These are phyloP conservation scores for Papilio protenor DNA, from an alignment of 2,888 invertebrate genomes.

Conservation along the genomic window DNA sequence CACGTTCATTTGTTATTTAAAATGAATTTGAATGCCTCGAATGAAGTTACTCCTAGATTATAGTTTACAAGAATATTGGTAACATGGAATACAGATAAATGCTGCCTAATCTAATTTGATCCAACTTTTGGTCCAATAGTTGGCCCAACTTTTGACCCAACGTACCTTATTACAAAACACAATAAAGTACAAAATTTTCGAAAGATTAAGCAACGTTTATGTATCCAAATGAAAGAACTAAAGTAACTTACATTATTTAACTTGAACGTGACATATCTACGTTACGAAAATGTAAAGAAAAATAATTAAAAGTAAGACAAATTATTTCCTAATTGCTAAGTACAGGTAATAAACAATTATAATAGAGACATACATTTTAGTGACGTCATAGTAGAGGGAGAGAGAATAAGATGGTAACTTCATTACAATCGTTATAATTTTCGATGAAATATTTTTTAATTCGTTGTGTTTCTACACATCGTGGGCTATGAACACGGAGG, in stretches of 20 bases:
- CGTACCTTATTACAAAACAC: neutral
- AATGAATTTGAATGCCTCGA: slow-evolving; percentile 50
- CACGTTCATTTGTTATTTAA: slow-evolving; percentile 49
- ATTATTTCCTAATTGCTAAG: slow-evolving; percentile 28
- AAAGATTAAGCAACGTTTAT: slow-evolving; percentile 34
- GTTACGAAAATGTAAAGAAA: slow-evolving; percentile 4
- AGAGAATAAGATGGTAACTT: slow-evolving; percentile 31
- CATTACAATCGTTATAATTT: slow-evolving; percentile 37
- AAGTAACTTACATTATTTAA: slow-evolving; percentile 22
- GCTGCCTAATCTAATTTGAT: slow-evolving; percentile 27
- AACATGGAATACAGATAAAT: slow-evolving; percentile 26
- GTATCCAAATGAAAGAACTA: slow-evolving; percentile 33
- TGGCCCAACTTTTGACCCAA: neutral
- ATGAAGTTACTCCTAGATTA: slow-evolving; percentile 40
- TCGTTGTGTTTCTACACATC: slow-evolving; percentile 34
- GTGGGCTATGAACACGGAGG: slow-evolving; percentile 22
- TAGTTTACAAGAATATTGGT: slow-evolving; percentile 35
- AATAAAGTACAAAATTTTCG: neutral
- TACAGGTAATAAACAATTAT: slow-evolving; percentile 3
- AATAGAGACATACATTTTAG: neutral
- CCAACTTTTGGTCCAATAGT: neutral
- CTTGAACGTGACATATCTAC: slow-evolving; percentile 38
- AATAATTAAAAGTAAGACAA: slow-evolving; percentile 5
- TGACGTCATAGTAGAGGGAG: slow-evolving; percentile 19
- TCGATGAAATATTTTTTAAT: slow-evolving; percentile 32